Percentiles rank a stretch among this genome's conserved stretches.
Conservation (phyloP, 2,888 invertebrate genomes). For the Agriopis aurantiaria region DNA sequence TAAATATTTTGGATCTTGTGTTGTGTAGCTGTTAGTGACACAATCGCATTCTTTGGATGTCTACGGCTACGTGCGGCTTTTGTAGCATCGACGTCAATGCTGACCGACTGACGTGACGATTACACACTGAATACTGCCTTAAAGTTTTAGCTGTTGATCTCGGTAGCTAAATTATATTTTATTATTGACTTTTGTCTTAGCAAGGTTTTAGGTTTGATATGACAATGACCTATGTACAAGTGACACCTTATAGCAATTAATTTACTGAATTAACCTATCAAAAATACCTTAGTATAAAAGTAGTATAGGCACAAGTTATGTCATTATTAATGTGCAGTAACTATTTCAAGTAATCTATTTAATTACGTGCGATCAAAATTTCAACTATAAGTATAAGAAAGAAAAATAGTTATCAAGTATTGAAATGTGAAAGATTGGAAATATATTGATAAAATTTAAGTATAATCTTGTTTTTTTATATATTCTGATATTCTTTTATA, state of each 20-base stretch:
- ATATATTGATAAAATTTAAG: neutral
- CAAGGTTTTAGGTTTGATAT: slow-evolving; percentile 40
- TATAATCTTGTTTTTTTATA: neutral
- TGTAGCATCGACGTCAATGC: neutral
- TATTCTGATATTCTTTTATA: no score
- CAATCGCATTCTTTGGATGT: neutral
- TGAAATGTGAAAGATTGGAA: slow-evolving; percentile 11
- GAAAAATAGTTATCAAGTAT: slow-evolving; percentile 18
- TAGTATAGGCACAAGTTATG: slow-evolving; percentile 83
- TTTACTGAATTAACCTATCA: slow-evolving; percentile 63
- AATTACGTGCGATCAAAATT: slow-evolving; percentile 52
- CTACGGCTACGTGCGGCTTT: neutral
- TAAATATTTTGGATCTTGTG: no score
- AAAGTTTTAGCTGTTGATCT: neutral
- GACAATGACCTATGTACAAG: slow-evolving; percentile 60
- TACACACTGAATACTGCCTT: neutral
- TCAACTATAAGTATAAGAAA: slow-evolving; percentile 38
- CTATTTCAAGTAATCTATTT: slow-evolving; percentile 26
- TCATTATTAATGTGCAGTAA: slow-evolving; percentile 72
- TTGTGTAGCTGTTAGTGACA: no score
- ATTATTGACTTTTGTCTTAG: slow-evolving; percentile 30
- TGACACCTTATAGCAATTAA: slow-evolving; percentile 43
- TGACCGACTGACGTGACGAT: neutral
- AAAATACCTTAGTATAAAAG: slow-evolving; percentile 78
- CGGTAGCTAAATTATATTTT: neutral